Conservation (phyloP, 2,113 vertebrate species). For the Dolichallabes microphthalmus region DNA sequence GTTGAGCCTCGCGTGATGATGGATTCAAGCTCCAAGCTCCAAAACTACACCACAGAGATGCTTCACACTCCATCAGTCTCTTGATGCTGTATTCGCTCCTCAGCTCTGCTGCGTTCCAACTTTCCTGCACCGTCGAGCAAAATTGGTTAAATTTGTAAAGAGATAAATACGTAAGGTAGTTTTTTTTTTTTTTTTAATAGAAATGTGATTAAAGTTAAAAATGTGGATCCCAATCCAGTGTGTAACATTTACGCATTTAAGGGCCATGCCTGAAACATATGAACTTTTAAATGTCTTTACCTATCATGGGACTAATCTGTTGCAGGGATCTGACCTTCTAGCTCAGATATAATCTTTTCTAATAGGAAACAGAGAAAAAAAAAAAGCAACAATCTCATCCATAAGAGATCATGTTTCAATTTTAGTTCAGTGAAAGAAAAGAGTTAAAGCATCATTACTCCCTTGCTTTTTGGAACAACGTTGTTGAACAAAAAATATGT, state of each 20-base stretch:
- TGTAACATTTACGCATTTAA: background rate
- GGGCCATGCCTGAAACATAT: background rate
- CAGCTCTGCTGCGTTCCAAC: background rate
- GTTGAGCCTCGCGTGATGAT: background rate
- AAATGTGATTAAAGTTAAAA: background rate
- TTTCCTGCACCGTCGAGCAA: background rate
- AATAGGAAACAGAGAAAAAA: background rate
- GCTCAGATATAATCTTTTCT: background rate
- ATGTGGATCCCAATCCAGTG: background rate
- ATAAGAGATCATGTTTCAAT: background rate
- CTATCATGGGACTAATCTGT: background rate
- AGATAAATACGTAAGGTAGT: background rate
- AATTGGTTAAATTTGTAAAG: background rate
- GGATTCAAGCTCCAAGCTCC: background rate
- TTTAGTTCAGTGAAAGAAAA: background rate
- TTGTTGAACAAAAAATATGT: background rate
- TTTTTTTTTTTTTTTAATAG: no score
- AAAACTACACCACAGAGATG: background rate
- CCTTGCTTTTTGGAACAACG: background rate
- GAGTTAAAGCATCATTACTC: background rate
- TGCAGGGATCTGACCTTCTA: background rate
- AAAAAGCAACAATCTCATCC: background rate
- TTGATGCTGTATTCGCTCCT: constrained; percentile 2
- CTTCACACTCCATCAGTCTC: constrained; percentile 18
- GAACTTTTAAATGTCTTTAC: background rate